Evolutionary conservation across 2,797 vertebrate genomes (phyloP).

Genomic region (Hydrolagus colliei): DNA sequence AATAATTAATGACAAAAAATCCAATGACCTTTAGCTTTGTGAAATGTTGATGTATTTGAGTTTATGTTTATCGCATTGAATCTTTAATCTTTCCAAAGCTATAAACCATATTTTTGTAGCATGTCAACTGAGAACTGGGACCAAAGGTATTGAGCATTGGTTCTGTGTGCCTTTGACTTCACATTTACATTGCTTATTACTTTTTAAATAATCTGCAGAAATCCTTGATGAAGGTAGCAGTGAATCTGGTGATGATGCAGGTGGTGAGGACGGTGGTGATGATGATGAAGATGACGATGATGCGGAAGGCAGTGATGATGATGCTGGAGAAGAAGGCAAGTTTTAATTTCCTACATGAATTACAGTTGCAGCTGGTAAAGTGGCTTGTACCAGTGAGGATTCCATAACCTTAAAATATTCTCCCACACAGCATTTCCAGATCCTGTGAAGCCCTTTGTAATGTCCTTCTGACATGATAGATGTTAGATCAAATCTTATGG

Average conservation of each 20-base stretch:
- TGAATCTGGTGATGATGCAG: conserved; percentile 72
- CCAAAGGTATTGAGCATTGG: not conserved
- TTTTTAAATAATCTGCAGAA: conserved; percentile 56
- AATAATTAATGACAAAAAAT: not conserved
- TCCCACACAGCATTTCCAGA: not conserved
- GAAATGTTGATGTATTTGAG: not conserved
- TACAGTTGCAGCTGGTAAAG: conserved; percentile 34
- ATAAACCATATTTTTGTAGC: too few species aligned
- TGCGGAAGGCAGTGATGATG: conserved; percentile 57
- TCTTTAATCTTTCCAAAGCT: too few species aligned
- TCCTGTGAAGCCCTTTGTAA: not conserved
- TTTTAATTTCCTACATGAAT: not conserved
- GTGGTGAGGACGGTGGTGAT: conserved; percentile 76
- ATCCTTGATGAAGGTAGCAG: conserved; percentile 93
- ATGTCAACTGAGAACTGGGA: not conserved
- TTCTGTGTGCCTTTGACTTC: not conserved
- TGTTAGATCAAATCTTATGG: too few species aligned
- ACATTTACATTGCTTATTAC: not conserved
- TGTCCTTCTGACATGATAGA: too few species aligned
- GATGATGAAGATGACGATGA: conserved; percentile 59
- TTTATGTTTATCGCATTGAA: not conserved
- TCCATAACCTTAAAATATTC: not conserved
- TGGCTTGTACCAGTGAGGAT: too few species aligned
- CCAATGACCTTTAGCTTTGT: not conserved
- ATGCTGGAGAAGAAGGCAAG: conserved; percentile 60